Conservation (phyloP, 2,113 vertebrate species). For the Accipiter cooperii region DNA sequence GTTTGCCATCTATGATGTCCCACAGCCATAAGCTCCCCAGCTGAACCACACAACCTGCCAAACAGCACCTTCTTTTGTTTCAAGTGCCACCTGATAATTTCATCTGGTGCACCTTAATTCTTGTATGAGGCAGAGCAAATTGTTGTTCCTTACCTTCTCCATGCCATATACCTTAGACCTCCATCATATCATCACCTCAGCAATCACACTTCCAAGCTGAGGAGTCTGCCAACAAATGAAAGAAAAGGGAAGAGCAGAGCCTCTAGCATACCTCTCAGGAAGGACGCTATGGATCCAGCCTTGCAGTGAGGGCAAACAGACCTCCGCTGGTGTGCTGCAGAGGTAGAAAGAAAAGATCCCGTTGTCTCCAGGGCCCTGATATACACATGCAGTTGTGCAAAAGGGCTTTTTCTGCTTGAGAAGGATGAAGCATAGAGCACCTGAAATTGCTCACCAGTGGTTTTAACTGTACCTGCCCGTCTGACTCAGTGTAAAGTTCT, state of each 20-base stretch:
- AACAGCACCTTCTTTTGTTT: neutral
- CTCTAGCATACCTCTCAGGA: neutral
- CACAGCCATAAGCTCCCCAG: neutral
- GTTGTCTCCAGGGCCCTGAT: neutral
- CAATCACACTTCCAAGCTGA: neutral
- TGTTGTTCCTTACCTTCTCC: neutral
- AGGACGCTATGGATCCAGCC: neutral
- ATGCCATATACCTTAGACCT: neutral
- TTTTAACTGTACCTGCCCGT: neutral
- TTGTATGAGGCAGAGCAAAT: neutral
- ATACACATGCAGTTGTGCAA: rapidly evolving
- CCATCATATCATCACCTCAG: neutral
- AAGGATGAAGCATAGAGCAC: neutral
- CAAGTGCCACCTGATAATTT: neutral
- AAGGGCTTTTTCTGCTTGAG: neutral
- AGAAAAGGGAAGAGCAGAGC: neutral
- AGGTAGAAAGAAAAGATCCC: neutral
- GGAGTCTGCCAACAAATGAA: neutral
- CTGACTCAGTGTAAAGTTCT: neutral
- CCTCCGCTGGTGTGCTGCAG: neutral
- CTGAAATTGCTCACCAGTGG: neutral
- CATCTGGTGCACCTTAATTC: neutral
- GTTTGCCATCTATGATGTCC: neutral
- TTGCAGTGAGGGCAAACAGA: neutral
- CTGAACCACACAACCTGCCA: neutral